Percentiles rank a stretch among this genome's conserved stretches.
Conservation (phyloP, 2,797 vertebrate species). For the Pseudochromis fuscus region DNA sequence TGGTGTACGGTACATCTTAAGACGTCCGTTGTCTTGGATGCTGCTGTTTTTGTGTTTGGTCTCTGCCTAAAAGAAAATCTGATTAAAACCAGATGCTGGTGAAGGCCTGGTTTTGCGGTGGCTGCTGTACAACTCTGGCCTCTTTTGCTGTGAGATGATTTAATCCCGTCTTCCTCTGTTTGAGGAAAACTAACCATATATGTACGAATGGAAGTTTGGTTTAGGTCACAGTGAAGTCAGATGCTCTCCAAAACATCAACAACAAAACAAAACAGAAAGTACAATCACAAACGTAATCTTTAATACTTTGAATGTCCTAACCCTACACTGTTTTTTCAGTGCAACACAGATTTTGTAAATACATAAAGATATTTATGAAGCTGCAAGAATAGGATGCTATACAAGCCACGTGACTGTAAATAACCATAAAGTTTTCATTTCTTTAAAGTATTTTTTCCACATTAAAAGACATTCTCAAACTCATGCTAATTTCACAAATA, state of each 20-base stretch:
- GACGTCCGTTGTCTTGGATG: slow-evolving; percentile 1
- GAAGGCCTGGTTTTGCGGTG: slow-evolving; percentile 14
- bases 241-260: neutral
- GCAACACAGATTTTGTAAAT: too few species aligned
- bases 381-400: too few species aligned
- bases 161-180: slow-evolving; percentile 12
- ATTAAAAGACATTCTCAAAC: too few species aligned
- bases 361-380: too few species aligned
- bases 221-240: slow-evolving; percentile 1
- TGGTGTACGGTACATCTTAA: neutral
- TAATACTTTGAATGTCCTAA: too few species aligned
- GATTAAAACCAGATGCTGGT: slow-evolving; percentile 42
- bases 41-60: slow-evolving; percentile 29
- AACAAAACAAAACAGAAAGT: too few species aligned
- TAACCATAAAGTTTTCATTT: too few species aligned
- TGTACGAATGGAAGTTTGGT: neutral
- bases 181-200: slow-evolving; percentile 14
- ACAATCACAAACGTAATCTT: too few species aligned
- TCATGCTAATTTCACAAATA: too few species aligned
- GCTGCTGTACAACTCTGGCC: slow-evolving; percentile 22
- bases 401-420: too few species aligned
- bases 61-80: slow-evolving; percentile 15
- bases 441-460: too few species aligned
- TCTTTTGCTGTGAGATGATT: slow-evolving; percentile 28
- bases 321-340: too few species aligned